Evolutionary conservation across 2,113 vertebrate genomes (phyloP).

Genomic region (Sprattus sprattus): DNA sequence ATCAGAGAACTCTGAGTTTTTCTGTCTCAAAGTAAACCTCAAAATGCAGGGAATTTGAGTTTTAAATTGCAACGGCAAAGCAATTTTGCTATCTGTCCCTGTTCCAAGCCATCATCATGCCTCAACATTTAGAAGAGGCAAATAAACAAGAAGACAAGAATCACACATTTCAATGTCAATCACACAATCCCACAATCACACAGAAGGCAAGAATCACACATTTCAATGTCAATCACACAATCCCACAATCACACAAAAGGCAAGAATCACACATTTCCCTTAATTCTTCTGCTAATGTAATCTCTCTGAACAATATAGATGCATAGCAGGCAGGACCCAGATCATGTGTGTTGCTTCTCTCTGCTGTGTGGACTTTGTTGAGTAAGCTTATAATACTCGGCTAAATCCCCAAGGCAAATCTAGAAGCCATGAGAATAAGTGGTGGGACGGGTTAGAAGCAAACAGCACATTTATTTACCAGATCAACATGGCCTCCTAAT

Average conservation of each 20-base stretch:
- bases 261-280: neutral
- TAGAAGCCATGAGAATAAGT: slow-evolving; percentile 20
- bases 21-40: neutral
- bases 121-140: neutral
- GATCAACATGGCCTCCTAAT: slow-evolving; percentile 31
- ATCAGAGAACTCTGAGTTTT: neutral
- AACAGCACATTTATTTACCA: slow-evolving; percentile 40
- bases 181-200: neutral
- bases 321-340: slow-evolving; percentile 13
- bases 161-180: neutral
- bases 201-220: neutral
- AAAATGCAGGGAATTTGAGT: neutral
- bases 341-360: slow-evolving; percentile 15
- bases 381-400: neutral
- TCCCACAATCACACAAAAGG: neutral
- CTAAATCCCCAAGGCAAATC: neutral
- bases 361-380: slow-evolving; percentile 25
- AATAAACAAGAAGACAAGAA: neutral
- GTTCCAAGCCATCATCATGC: neutral
- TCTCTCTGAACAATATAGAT: slow-evolving; percentile 21
- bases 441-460: neutral
- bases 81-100: neutral
- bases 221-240: neutral
- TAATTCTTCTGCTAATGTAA: slow-evolving; percentile 38
- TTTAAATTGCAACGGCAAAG: too few relatives aligned